Percentiles rank a stretch among this genome's conserved stretches.
Conservation (phyloP, 2,113 vertebrate genomes). For the Oreamnos americanus region DNA sequence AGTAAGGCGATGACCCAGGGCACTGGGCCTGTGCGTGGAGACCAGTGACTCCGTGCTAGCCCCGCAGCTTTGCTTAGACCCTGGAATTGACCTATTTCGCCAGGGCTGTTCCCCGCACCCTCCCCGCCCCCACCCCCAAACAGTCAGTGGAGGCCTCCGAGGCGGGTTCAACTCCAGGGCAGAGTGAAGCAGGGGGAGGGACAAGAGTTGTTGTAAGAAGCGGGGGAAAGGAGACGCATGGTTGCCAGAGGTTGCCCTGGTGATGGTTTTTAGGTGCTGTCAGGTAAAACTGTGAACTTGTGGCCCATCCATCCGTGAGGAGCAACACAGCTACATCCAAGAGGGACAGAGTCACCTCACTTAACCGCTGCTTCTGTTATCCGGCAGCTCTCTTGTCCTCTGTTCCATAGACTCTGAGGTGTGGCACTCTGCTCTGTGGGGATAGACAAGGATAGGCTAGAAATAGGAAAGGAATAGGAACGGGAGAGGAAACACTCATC, state of each 20-base stretch:
- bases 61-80: neutral
- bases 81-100: neutral
- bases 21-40: neutral
- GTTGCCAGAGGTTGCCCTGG: neutral
- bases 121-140: too few species aligned
- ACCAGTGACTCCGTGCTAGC: fast-evolving
- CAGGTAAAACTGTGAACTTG: fast-evolving
- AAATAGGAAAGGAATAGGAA: too few species aligned
- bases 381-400: neutral
- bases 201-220: neutral
- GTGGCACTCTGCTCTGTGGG: fast-evolving
- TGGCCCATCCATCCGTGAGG: neutral
- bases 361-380: too few species aligned
- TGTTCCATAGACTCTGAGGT: fast-evolving
- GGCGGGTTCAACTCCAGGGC: fast-evolving
- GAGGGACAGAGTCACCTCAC: neutral
- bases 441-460: too few species aligned
- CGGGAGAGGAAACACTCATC: neutral
- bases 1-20: neutral
- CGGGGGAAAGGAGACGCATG: neutral
- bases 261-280: too few species aligned
- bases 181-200: neutral
- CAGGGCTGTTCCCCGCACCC: too few species aligned
- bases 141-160: fast-evolving
- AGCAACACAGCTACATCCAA: neutral